A percentile compares a stretch with the other conserved stretches of the same genome.
Conservation (phyloP, 2,113 vertebrate species). For the Aptenodytes patagonicus region DNA sequence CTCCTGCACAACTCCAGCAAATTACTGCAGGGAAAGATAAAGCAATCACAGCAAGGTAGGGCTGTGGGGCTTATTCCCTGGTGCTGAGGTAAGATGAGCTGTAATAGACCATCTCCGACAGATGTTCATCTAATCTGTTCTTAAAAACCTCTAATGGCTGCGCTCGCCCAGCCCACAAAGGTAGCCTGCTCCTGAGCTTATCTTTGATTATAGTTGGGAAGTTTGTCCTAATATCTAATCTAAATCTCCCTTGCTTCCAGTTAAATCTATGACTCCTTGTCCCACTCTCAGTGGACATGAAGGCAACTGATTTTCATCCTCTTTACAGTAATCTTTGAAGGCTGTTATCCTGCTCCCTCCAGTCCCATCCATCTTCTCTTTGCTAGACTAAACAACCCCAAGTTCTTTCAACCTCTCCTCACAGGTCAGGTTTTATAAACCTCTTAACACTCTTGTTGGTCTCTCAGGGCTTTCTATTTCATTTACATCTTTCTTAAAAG, state of each 20-base stretch:
- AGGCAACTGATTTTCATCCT: background rate
- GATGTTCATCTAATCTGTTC: background rate
- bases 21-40: background rate
- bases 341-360: background rate
- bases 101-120: background rate
- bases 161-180: background rate
- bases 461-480: background rate
- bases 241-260: background rate
- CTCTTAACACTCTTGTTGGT: background rate
- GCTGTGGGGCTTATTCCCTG: background rate
- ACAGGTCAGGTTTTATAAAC: background rate
- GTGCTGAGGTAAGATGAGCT: background rate
- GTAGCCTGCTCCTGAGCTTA: background rate
- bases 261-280: background rate
- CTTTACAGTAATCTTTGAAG: background rate
- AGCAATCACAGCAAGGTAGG: background rate
- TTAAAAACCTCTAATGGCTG: background rate
- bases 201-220: background rate
- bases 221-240: background rate
- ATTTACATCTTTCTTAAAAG: background rate
- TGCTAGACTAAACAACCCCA: slow-evolving; percentile 1
- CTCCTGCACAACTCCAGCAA: background rate
- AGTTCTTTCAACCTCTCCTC: background rate
- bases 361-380: background rate
- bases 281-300: background rate